Percentiles rank a stretch among this genome's conserved stretches.
Evolutionary conservation across 2,888 invertebrate genomes (phyloP).

Genomic region (Acheta domesticus): DNA sequence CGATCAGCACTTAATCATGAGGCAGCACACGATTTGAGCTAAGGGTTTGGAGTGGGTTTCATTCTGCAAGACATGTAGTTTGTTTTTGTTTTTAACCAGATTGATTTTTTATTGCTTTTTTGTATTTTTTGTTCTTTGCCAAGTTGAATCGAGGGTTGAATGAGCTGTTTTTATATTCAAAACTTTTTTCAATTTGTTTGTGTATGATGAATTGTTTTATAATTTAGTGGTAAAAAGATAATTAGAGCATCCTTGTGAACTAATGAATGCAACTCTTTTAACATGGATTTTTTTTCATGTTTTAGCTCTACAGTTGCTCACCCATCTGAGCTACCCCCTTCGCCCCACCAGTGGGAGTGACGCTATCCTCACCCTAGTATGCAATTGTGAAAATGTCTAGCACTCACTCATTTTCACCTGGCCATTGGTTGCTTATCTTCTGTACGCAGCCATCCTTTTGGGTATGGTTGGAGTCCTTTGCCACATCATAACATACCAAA

Average conservation of each 20-base stretch:
- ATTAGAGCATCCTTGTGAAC: not conserved
- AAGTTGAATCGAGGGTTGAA: slow-evolving; percentile 26
- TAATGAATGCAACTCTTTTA: not conserved
- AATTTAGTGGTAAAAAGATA: not conserved
- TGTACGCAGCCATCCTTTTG: slow-evolving; percentile 26
- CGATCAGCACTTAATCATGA: slow-evolving; percentile 24
- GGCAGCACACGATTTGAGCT: not conserved
- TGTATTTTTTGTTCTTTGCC: not conserved
- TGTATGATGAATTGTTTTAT: not conserved
- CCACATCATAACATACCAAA: slow-evolving; percentile 21
- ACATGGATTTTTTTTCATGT: slow-evolving; percentile 41
- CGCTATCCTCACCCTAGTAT: slow-evolving; percentile 36
- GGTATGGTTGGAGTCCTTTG: slow-evolving; percentile 25
- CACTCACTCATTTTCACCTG: slow-evolving; percentile 27
- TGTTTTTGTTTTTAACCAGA: not conserved
- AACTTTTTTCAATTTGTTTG: not conserved
- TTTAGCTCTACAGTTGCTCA: slow-evolving; percentile 95
- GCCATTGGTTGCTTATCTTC: slow-evolving; percentile 29
- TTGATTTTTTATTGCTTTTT: not conserved
- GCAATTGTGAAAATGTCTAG: slow-evolving; percentile 36
- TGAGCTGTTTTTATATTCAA: slow-evolving; percentile 22
- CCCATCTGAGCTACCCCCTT: slow-evolving; percentile 95
- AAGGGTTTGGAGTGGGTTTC: not conserved
- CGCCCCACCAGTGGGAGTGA: slow-evolving; percentile 98
- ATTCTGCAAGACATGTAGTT: not conserved